These are phyloP conservation scores for Pitangus sulphuratus DNA, from an alignment of 2,797 vertebrate species.

Conservation along the genomic window DNA sequence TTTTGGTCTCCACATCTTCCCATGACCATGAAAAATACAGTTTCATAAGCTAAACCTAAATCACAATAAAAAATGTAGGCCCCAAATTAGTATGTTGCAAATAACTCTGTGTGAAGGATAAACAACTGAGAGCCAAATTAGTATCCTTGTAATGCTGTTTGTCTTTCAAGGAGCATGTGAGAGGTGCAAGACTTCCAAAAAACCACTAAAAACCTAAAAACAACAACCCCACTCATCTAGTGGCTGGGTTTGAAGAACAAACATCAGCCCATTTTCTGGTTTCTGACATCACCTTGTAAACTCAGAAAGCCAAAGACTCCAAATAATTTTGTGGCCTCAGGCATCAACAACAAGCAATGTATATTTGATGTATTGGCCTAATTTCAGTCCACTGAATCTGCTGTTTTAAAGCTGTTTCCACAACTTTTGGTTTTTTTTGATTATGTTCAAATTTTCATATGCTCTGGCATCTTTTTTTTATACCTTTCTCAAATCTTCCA, in stretches of 20 bases:
- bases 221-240: not conserved
- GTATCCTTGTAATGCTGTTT: not conserved
- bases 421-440: too few species aligned
- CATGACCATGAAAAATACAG: not conserved
- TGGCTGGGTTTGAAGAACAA: slow-evolving; percentile 17
- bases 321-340: slow-evolving; percentile 42
- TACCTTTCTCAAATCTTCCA: not conserved
- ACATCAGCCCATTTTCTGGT: slow-evolving; percentile 35
- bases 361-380: slow-evolving; percentile 42
- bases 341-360: slow-evolving; percentile 47
- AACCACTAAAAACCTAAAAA: slow-evolving; percentile 41
- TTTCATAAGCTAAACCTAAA: not conserved
- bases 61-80: not conserved
- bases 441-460: not conserved
- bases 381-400: slow-evolving; percentile 6
- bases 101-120: not conserved
- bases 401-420: not conserved
- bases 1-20: not conserved
- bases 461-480: not conserved
- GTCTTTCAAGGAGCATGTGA: not conserved
- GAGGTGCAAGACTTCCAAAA: not conserved
- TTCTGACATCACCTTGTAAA: not conserved
- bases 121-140: not conserved
- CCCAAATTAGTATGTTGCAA: not conserved
- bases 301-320: slow-evolving; percentile 44